These are phyloP conservation scores for Archips xylosteana DNA, from an alignment of 2,888 invertebrate species.

Conservation along the genomic window DNA sequence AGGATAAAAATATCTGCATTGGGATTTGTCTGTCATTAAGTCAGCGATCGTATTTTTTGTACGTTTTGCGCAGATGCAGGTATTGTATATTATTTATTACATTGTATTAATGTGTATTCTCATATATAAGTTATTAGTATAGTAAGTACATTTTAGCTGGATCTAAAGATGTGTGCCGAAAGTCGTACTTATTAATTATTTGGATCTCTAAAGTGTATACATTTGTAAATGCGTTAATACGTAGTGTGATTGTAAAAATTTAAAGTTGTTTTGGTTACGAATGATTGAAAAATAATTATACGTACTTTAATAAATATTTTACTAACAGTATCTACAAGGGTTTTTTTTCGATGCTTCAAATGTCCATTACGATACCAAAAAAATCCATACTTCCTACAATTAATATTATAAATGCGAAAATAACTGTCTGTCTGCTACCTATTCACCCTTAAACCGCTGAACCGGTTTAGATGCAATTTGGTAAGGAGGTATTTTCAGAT, in stretches of 20 bases:
- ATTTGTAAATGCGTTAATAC: too few species aligned
- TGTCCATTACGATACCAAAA: background rate
- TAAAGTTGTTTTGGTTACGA: background rate
- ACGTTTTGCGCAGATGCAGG: too few species aligned
- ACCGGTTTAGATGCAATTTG: too few species aligned
- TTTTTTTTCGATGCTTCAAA: background rate
- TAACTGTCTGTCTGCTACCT: too few species aligned
- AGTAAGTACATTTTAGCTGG: background rate
- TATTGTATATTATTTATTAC: background rate
- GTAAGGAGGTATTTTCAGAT: too few species aligned
- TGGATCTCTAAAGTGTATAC: background rate
- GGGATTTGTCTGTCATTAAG: too few species aligned
- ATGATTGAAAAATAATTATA: background rate
- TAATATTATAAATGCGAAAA: too few species aligned
- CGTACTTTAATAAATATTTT: background rate
- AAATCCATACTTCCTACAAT: too few species aligned
- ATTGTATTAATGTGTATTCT: background rate
- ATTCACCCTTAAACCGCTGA: too few species aligned
- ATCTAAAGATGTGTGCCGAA: constrained; percentile 10
- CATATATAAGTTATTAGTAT: constrained; percentile 1
- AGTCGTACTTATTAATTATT: background rate
- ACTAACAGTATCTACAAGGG: background rate
- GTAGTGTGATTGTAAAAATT: background rate
- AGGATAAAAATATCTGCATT: too few species aligned
- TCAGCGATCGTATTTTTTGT: too few species aligned